Evolutionary conservation across 2,797 vertebrate species (phyloP).

Genomic region (Monodelphis domestica): DNA sequence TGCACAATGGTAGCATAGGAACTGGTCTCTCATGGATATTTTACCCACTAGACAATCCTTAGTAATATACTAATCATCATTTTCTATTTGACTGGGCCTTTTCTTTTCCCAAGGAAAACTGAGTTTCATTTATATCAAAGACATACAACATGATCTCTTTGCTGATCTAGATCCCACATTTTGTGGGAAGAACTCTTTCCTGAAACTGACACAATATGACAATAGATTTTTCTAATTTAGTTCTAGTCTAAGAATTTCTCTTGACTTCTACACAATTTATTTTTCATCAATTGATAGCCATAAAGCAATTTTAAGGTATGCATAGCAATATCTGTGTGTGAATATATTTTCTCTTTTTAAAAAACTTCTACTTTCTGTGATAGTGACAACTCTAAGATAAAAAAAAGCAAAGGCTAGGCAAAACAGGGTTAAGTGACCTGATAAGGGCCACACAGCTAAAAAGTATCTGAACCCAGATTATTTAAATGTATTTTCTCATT

Average conservation of each 20-base stretch:
- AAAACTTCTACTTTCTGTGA: too few species aligned
- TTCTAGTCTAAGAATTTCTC: neutral
- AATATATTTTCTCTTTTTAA: too few species aligned
- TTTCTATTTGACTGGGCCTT: conserved; percentile 29
- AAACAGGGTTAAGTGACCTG: too few species aligned
- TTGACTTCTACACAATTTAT: neutral
- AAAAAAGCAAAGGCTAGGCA: too few species aligned
- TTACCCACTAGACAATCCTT: conserved; percentile 14
- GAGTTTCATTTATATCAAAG: conserved; percentile 39
- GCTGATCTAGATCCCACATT: neutral
- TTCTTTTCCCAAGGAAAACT: conserved; percentile 46
- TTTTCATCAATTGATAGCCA: neutral
- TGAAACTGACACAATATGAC: neutral
- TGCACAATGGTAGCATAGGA: conserved; percentile 1
- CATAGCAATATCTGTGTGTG: neutral
- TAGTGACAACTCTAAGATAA: too few species aligned
- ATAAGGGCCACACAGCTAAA: too few species aligned
- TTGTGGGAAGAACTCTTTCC: neutral
- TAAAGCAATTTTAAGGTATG: neutral
- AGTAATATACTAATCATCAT: neutral
- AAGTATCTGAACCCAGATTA: too few species aligned
- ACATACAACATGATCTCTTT: neutral
- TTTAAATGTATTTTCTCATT: neutral
- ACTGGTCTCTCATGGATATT: neutral
- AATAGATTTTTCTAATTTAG: conserved; percentile 37